Percentiles rank a stretch among this genome's conserved stretches.
phyloP scores from a whole-genome alignment of 2,113 vertebrate species.

The Antigone vipio region DNA sequence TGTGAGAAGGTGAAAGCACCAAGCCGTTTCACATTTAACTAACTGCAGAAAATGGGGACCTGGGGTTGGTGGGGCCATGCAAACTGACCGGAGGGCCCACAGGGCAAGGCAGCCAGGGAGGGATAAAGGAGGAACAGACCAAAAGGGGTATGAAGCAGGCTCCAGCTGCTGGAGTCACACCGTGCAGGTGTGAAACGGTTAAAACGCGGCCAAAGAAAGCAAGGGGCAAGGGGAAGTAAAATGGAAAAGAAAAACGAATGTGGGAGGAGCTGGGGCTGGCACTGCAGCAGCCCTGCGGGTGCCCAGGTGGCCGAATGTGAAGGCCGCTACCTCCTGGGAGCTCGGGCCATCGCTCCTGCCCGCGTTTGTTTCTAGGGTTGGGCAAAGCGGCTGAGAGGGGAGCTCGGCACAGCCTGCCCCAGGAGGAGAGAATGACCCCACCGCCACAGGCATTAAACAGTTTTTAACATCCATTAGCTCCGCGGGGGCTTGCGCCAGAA shows the following conservation, averaged over 20 bases:
- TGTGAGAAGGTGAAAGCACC: not conserved
- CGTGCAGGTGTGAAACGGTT: fast-evolving
- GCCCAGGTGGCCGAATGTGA: fast-evolving
- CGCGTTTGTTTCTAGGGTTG: not conserved
- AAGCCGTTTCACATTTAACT: not conserved
- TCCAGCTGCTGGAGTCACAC: not conserved
- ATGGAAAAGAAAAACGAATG: not conserved
- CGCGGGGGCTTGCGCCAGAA: not conserved
- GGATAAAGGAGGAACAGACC: not conserved
- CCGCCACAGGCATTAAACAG: not conserved
- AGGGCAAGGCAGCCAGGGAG: not conserved
- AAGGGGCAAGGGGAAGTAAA: not conserved
- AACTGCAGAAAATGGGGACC: not conserved
- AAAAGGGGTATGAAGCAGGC: not conserved
- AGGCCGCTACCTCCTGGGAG: not conserved
- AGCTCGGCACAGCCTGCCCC: fast-evolving
- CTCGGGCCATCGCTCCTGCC: not conserved
- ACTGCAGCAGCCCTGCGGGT: not conserved
- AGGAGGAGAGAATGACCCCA: not conserved
- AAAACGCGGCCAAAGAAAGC: not conserved
- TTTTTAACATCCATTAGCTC: not conserved
- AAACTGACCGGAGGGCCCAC: not conserved
- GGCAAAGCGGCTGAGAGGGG: not conserved
- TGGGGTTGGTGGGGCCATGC: not conserved
- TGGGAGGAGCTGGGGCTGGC: not conserved